phyloP scores from a whole-genome alignment of 2,888 invertebrate species.

The Plagodis pulveraria region DNA sequence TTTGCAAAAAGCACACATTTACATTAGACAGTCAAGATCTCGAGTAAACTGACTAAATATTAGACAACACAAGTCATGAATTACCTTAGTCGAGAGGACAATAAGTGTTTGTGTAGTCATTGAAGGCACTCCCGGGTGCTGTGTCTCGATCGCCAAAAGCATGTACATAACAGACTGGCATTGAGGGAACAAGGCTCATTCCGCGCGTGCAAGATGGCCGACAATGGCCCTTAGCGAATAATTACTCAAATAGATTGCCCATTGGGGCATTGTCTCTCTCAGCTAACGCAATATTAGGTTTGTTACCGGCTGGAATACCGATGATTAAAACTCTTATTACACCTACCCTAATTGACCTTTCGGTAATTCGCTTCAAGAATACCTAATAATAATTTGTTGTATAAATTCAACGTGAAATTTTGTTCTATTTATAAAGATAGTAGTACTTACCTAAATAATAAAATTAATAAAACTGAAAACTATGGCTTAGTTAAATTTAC shows the following conservation, averaged over 20 bases:
- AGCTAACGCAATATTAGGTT: conserved; percentile 68
- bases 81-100: conserved; percentile 49
- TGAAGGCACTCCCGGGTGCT: conserved; percentile 65
- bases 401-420: too few species aligned
- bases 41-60: conserved; percentile 29
- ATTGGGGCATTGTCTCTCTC: conserved; percentile 81
- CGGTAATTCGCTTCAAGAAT: conserved; percentile 7
- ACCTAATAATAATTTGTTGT: conserved; percentile 2
- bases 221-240: conserved; percentile 84
- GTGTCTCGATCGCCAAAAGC: conserved; percentile 67
- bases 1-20: not conserved
- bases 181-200: conserved; percentile 80
- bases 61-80: conserved; percentile 45
- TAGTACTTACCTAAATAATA: too few species aligned
- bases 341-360: conserved; percentile 24
- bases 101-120: conserved; percentile 63
- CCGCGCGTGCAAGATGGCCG: conserved; percentile 81
- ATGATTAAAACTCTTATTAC: conserved; percentile 45
- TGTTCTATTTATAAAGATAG: too few species aligned
- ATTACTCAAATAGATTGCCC: conserved; percentile 85
- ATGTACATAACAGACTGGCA: conserved; percentile 73
- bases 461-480: too few species aligned
- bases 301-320: conserved; percentile 61
- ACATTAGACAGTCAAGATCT: not conserved
- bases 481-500: too few species aligned